Base-by-base conservation (phyloP, 2,888 invertebrate species). In the Ommatoiulus sabulosus region DNA sequence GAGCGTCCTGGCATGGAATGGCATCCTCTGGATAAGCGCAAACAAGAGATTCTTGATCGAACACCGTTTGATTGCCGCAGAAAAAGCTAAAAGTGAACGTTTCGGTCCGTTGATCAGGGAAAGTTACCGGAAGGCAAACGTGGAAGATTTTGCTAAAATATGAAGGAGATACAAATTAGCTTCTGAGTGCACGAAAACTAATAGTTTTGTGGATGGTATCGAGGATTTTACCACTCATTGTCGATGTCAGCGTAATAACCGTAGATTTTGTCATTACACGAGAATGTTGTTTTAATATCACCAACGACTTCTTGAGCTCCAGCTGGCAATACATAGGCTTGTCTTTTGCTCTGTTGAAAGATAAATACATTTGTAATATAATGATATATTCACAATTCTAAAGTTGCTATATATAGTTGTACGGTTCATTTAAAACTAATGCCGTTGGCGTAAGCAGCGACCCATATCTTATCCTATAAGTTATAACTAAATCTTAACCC, bases 31-130 rank as follows among this genome's bases (percentile, higher is more conserved):
- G 90, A 86, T 90, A 89, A 15, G 90, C 88, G 88, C 91, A 91
- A 4, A 91, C 90, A 44, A 91, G 89, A 15, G 90, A 90, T 52
- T 91, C 89, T 89, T 91, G 91, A 87, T 91, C 90, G 89, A 91
- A 91, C 0, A 91, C 88, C 43, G 90, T 90, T 46, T 90, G 90
- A 87, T 90, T 90, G 44, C 90, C 90, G 88, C 90, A 90, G 89
- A 90, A 89, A 88, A 90, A 90, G 88, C 89, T 57, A 43, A 87
- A 89, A n/a, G 89, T 89, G 44, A 84, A 89, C 6, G 84, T 89
- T 87, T 89, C 89, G n/a, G 46, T 88, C 24, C 87, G 84, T 43
- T 63, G 44, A 80, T 89, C 89, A 10, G 89, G 89, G 63, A 87
- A 89, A 2, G 46, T 46, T n/a, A 89, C 52, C 0, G 89, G 89